Evolutionary conservation across 2,113 vertebrate species (phyloP), one percentile per base, ranked within the genome.

Genomic region (Etheostoma spectabile): DNA sequence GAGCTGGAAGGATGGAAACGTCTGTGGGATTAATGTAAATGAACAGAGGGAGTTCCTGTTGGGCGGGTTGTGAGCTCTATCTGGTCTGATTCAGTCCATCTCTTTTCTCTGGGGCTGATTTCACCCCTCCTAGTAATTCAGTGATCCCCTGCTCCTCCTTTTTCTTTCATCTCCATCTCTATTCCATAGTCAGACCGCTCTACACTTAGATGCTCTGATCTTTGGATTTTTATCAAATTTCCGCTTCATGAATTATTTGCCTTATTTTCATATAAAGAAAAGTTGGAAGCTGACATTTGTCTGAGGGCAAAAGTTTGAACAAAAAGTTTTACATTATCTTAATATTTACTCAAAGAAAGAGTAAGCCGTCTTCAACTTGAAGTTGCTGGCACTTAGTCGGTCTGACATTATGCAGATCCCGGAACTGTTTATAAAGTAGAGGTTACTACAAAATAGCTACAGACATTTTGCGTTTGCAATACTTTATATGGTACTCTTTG

Each of bases 1-100:
- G 79, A 88, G 83, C 82, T 80, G 62, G 68, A 87, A 73, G 86
- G 87, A 89, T 86, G 82, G 85, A 83, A 92, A 90, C 53, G 80
- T 88, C 82, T 88, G 79, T 75, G 86, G 86, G 93, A 95, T 94
- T 95, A 92, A 95, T 94, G 93, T 93, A 94, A 93, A 94, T 90
- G 92, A 93, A 94, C 86, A 91, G 88, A 89, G 73, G 72, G 87
- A 88, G 91, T 93, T 93, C 90, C 88, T 86, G 91, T 91, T 88
- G 91, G 90, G 79, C 88, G 80, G 88, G 82, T 84, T 82, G 92
- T 33, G 86, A 92, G 88, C 91, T 91, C 86, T 85, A 90, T 92
- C 93, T 94, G 94, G 92, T 93, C 93, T 89, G 94, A 94, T 94
- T 93, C 94, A 95, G 92, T 93, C 93, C 91, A 92, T 93, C 93